Conservation (phyloP, 2,888 invertebrate genomes). For the Hypomecis atomaria region DNA sequence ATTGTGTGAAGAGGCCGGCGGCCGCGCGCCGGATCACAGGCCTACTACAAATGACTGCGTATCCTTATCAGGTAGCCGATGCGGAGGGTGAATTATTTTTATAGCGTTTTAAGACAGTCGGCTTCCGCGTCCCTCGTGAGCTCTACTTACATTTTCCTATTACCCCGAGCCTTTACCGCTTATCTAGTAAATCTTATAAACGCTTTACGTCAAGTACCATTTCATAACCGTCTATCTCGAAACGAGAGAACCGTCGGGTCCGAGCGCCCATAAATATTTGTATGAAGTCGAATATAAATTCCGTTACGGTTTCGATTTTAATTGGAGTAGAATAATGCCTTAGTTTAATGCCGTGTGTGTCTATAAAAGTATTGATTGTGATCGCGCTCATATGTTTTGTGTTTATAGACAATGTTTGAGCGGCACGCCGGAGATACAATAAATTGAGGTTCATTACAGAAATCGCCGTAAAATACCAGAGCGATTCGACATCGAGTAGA, state of each 20-base stretch:
- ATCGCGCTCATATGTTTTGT: constrained; percentile 70
- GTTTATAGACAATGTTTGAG: constrained; percentile 69
- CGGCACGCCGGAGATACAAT: constrained; percentile 71
- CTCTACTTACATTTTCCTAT: constrained; percentile 73
- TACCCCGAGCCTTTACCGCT: constrained; percentile 59
- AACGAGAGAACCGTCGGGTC: constrained; percentile 38
- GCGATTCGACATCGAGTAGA: constrained; percentile 70
- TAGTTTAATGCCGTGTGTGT: constrained; percentile 57
- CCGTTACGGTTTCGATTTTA: constrained; percentile 65
- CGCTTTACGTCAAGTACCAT: constrained; percentile 58
- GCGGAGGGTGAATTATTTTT: constrained; percentile 78
- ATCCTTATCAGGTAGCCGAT: constrained; percentile 80
- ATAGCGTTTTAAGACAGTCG: constrained; percentile 69
- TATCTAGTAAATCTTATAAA: constrained; percentile 40
- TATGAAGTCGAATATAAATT: constrained; percentile 62
- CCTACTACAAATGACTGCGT: constrained; percentile 77
- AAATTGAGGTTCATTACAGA: constrained; percentile 80
- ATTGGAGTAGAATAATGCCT: constrained; percentile 60
- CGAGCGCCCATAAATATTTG: constrained; percentile 60
- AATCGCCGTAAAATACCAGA: constrained; percentile 80
- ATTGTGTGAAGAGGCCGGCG: constrained; percentile 54
- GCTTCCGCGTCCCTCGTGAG: constrained; percentile 72
- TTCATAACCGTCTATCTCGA: constrained; percentile 53
- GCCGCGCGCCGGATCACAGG: constrained; percentile 61
- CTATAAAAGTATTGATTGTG: constrained; percentile 64